Evolutionary conservation across 2,888 invertebrate genomes (phyloP), one percentile per base, ranked within the genome.

Genomic region (Laothoe populi): DNA sequence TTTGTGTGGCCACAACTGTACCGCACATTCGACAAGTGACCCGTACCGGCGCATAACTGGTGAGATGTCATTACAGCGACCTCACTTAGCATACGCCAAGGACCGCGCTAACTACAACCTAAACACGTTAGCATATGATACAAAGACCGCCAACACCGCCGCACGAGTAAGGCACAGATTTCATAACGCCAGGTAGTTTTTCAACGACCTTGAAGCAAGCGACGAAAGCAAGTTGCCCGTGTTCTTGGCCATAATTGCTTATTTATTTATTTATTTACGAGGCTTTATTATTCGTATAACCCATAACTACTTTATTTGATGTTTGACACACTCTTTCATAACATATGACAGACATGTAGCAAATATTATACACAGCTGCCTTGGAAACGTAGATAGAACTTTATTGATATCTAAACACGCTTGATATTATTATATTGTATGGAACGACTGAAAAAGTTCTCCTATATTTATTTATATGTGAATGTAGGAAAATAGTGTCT

Each of bases 151-250:
- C 62, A 58, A 62, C 63, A 62, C 62, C 26, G 35, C 24, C 57
- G 61, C 62, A 59, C 70, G 65, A 69, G 74, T 76, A 74, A 72
- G 66, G 67, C 71, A 78, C 73, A 70, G 71, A 74, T 72, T 74
- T 73, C 63, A 69, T 68, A 66, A 67, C 70, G 70, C 65, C 75
- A 82, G 81, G 79, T 81, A 80, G 73, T 79, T 77, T 77, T 77
- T 78, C 68, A 67, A 64, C 73, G 78, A 75, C 82, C 84, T 84
- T 81, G 79, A 65, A 60, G 61, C 62, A 49, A 68, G 60, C 64
- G 61, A 66, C 74, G 75, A 80, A 76, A 79, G 75, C 77, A 70
- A 70, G 63, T 69, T 71, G 64, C 68, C 64, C 63, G 67, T 69
- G 66, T 67, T 73, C 65, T 73, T 64, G 64, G 66, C 61, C 57